A percentile compares a stretch with the other conserved stretches of the same genome.
phyloP scores from a whole-genome alignment of 2,113 vertebrate species.

The Rhadina sibilatrix region DNA sequence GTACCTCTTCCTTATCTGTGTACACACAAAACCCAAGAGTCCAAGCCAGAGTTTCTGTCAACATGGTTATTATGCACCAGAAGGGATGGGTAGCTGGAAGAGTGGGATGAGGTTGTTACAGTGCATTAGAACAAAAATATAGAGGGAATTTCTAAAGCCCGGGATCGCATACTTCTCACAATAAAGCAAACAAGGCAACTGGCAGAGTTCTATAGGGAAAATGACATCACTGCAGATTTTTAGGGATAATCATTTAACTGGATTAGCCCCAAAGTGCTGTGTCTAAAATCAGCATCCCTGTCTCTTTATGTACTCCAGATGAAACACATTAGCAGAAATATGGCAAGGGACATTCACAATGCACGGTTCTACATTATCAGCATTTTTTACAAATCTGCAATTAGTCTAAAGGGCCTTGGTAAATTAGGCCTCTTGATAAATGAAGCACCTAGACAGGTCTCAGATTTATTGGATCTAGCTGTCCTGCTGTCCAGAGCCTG shows the following conservation, averaged over 20 bases:
- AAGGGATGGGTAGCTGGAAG: not conserved
- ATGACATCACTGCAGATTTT: conserved; percentile 87
- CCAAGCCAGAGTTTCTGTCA: not conserved
- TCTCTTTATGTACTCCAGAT: conserved; percentile 95
- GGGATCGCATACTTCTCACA: conserved; percentile 67
- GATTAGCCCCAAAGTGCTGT: conserved; percentile 88
- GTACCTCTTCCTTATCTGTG: not conserved
- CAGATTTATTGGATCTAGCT: conserved; percentile 84
- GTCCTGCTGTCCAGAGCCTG: conserved; percentile 79
- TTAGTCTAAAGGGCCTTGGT: conserved; percentile 99
- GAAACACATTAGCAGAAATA: conserved; percentile 96
- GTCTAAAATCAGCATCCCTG: conserved; percentile 87
- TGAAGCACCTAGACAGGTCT: conserved; percentile 93
- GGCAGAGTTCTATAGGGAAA: conserved; percentile 81
- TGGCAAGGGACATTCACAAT: conserved; percentile 91
- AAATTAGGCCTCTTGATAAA: conserved; percentile 99
- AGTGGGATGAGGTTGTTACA: not conserved
- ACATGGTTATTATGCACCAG: not conserved
- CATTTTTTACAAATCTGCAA: conserved; percentile 99
- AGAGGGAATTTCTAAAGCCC: conserved; percentile 50
- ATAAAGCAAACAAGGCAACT: conserved; percentile 81
- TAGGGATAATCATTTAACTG: conserved; percentile 89
- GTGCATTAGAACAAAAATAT: conserved; percentile 5
- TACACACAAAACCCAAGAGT: not conserved
- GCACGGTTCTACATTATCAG: conserved; percentile 94